phyloP scores from a whole-genome alignment of 92 coral and sea anemone genomes.

The Epizoanthus fatuus region DNA sequence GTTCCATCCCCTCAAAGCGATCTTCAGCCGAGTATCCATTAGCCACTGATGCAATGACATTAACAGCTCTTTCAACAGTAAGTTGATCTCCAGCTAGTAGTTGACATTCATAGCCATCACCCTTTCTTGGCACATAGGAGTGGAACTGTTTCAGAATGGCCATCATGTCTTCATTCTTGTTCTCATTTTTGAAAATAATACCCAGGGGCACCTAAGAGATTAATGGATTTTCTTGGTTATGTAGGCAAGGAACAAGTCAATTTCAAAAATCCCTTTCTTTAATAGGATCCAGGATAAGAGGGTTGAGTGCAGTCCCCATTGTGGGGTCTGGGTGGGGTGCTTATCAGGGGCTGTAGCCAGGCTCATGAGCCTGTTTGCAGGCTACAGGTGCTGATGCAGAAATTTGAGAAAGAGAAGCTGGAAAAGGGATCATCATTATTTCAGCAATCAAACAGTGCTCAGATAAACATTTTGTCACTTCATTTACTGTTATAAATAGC shows the following conservation, averaged over 20 bases:
- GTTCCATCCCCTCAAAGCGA: constrained; percentile 58
- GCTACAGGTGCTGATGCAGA: not conserved
- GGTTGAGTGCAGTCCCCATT: not conserved
- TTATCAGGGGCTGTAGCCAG: not conserved
- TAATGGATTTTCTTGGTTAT: no score
- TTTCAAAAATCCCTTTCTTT: no score
- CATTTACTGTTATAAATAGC: not conserved
- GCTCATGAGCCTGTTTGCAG: no score
- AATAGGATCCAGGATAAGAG: no score
- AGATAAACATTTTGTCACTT: not conserved
- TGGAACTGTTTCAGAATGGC: constrained; percentile 59
- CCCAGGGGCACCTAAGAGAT: constrained; percentile 42
- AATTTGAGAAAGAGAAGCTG: constrained; percentile 11
- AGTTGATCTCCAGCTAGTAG: constrained; percentile 59
- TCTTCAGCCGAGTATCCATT: constrained; percentile 69
- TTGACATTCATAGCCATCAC: constrained; percentile 40
- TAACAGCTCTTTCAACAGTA: constrained; percentile 59
- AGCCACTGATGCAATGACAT: constrained; percentile 43
- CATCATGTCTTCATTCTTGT: constrained; percentile 52
- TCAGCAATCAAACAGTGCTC: not conserved
- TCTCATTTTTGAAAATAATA: constrained; percentile 67
- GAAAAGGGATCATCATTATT: not conserved
- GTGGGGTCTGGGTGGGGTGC: not conserved
- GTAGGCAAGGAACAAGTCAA: no score
- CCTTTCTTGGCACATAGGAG: constrained; percentile 41